phyloP scores from a whole-genome alignment of 1,140 invertebrate species.

The Macrobrachium nipponense region DNA sequence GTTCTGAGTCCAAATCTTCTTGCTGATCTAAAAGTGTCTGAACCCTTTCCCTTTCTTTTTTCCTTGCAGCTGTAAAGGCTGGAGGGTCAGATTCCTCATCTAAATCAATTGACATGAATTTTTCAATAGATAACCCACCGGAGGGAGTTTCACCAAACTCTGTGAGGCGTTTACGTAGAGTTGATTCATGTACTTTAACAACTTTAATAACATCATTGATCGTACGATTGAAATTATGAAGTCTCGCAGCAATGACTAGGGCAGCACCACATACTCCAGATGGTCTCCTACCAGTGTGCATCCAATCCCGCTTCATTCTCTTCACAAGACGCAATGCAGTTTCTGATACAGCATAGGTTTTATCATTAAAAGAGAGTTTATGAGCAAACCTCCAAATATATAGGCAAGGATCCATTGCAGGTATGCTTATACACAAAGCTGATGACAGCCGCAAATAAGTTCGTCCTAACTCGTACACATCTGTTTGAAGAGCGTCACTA shows the following conservation, averaged over 20 bases:
- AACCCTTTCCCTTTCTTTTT: conserved; percentile 81
- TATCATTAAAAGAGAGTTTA: conserved; percentile 90
- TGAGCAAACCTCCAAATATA: conserved; percentile 80
- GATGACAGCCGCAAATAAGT: conserved; percentile 91
- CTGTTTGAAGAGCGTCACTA: conserved; percentile 95
- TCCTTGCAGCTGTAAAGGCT: conserved; percentile 88
- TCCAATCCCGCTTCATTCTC: conserved; percentile 98
- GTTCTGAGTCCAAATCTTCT: conserved; percentile 72
- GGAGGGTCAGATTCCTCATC: conserved; percentile 97
- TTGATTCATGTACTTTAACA: conserved; percentile 95
- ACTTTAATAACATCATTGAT: conserved; percentile 92
- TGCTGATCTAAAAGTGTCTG: conserved; percentile 69
- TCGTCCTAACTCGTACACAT: conserved; percentile 94
- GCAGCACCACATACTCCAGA: conserved; percentile 96
- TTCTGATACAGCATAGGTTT: conserved; percentile 93
- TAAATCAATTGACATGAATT: conserved; percentile 97
- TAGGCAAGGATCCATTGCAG: conserved; percentile 77
- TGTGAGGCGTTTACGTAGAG: conserved; percentile 88
- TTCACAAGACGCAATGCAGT: conserved; percentile 93
- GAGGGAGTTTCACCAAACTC: conserved; percentile 98
- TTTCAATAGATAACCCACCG: conserved; percentile 89
- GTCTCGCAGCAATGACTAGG: conserved; percentile 77
- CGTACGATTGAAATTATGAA: conserved; percentile 91
- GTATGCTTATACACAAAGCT: conserved; percentile 92
- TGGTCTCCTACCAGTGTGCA: conserved; percentile 94